Percentiles rank a stretch among this genome's conserved stretches.
Conservation (phyloP, 1,140 invertebrate genomes). For the Heterodera schachtii region DNA sequence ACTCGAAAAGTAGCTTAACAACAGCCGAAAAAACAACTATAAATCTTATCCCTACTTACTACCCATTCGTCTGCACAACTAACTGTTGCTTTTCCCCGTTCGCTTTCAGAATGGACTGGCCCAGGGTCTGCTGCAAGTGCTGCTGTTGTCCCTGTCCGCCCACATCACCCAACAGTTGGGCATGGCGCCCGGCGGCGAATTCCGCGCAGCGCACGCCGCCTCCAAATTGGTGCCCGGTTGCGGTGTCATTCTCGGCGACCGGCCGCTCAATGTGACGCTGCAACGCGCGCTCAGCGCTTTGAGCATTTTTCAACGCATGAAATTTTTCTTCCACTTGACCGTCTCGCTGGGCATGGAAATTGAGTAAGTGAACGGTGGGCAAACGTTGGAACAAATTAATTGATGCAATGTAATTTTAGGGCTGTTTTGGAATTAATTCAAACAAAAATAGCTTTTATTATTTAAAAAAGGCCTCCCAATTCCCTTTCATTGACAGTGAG, state of each 20-base stretch:
- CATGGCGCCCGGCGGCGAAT: slow-evolving; percentile 72
- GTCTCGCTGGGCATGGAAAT: slow-evolving; percentile 49
- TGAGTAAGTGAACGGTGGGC: slow-evolving; percentile 40
- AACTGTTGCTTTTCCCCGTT: too few species aligned
- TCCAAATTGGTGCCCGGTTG: slow-evolving; percentile 65
- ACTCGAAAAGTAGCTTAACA: too few species aligned
- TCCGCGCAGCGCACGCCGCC: slow-evolving; percentile 84
- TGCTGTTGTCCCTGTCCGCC: slow-evolving; percentile 86
- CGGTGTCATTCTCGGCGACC: slow-evolving; percentile 62
- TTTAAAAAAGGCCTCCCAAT: too few species aligned
- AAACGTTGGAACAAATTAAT: too few species aligned
- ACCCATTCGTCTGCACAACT: too few species aligned
- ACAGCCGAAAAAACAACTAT: too few species aligned
- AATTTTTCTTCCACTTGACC: slow-evolving; percentile 57
- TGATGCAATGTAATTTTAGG: too few species aligned
- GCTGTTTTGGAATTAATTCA: too few species aligned
- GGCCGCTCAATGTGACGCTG: slow-evolving; percentile 62
- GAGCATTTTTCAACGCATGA: slow-evolving; percentile 56
- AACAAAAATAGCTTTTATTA: too few species aligned
- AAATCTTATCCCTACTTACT: too few species aligned
- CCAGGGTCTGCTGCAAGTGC: slow-evolving; percentile 86
- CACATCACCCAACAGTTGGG: slow-evolving; percentile 80
- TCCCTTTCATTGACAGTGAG: too few species aligned
- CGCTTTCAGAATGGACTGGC: slow-evolving; percentile 71
- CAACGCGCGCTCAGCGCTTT: slow-evolving; percentile 56